These are phyloP conservation scores for Thyatira batis DNA, from an alignment of 2,888 invertebrate genomes.

Conservation along the genomic window DNA sequence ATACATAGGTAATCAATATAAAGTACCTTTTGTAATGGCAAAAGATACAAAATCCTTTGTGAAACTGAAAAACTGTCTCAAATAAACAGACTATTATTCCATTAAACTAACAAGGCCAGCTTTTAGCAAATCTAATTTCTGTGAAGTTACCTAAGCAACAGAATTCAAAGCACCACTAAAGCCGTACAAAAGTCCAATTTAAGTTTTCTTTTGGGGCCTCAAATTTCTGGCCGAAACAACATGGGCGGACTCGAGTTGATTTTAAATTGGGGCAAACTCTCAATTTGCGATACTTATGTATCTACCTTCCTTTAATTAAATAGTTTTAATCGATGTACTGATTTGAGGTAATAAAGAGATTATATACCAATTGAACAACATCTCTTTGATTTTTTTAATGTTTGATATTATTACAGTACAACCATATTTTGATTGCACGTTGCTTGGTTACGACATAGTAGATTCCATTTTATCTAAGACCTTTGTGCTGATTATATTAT, in stretches of 20 bases:
- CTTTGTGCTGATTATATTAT: too few species aligned
- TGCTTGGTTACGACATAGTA: too few species aligned
- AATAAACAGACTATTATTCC: constrained; percentile 37
- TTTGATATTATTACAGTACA: too few species aligned
- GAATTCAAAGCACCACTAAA: constrained; percentile 38
- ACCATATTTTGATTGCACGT: too few species aligned
- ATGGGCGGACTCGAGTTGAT: constrained; percentile 30
- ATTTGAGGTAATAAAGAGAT: neutral
- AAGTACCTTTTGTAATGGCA: neutral
- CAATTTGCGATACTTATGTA: constrained; percentile 4
- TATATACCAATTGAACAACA: too few species aligned
- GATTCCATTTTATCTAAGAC: too few species aligned
- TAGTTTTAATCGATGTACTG: constrained; percentile 7
- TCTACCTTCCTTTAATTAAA: constrained; percentile 24
- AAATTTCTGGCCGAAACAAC: constrained; percentile 40
- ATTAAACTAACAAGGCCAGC: constrained; percentile 41
- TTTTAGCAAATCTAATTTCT: constrained; percentile 46
- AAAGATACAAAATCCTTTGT: constrained; percentile 11
- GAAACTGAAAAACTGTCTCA: neutral
- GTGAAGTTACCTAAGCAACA: constrained; percentile 35
- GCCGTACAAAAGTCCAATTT: constrained; percentile 57
- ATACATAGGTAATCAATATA: too few species aligned
- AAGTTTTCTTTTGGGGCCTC: constrained; percentile 55
- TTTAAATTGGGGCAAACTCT: constrained; percentile 17
- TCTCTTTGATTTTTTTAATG: too few species aligned